Evolutionary conservation across 2,113 vertebrate species (phyloP).

Genomic region (Lethenteron camtschaticum): DNA sequence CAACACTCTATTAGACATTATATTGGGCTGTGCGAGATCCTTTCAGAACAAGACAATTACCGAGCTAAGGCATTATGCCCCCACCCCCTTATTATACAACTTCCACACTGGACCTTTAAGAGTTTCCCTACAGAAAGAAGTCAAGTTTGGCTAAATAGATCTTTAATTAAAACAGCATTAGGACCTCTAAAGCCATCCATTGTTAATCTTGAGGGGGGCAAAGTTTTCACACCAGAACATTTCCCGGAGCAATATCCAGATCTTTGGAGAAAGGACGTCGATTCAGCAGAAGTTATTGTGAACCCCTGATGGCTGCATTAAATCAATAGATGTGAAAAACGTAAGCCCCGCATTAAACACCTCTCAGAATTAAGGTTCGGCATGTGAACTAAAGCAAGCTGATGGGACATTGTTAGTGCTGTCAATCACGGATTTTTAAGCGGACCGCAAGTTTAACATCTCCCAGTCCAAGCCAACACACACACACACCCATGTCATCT

Average conservation of each 20-base stretch:
- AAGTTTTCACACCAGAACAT: conserved; percentile 5
- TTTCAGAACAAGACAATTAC: conserved; percentile 1
- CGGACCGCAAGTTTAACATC: too few species aligned
- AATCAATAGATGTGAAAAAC: too few species aligned
- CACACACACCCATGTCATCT: too few species aligned
- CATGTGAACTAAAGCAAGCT: too few species aligned
- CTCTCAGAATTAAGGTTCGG: too few species aligned
- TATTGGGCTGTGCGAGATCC: conserved; percentile 4
- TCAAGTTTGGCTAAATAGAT: conserved; percentile 6
- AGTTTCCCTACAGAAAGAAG: conserved; percentile 6
- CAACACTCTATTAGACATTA: conserved; percentile 1
- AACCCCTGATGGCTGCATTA: neutral
- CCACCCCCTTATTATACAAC: conserved; percentile 2
- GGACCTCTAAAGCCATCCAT: neutral
- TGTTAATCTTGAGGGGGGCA: conserved; percentile 1
- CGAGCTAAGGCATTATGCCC: neutral
- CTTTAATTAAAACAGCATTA: conserved; percentile 6
- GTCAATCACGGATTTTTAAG: too few species aligned
- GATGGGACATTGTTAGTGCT: too few species aligned
- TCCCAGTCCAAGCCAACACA: too few species aligned
- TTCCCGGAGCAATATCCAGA: conserved; percentile 4
- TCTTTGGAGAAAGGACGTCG: neutral
- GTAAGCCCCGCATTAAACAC: too few species aligned
- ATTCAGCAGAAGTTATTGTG: neutral
- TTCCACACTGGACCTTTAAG: conserved; percentile 1